A percentile compares a stretch with the other conserved stretches of the same genome.
Evolutionary conservation across 2,888 invertebrate species (phyloP).

Genomic region (Slavum lentiscoides): DNA sequence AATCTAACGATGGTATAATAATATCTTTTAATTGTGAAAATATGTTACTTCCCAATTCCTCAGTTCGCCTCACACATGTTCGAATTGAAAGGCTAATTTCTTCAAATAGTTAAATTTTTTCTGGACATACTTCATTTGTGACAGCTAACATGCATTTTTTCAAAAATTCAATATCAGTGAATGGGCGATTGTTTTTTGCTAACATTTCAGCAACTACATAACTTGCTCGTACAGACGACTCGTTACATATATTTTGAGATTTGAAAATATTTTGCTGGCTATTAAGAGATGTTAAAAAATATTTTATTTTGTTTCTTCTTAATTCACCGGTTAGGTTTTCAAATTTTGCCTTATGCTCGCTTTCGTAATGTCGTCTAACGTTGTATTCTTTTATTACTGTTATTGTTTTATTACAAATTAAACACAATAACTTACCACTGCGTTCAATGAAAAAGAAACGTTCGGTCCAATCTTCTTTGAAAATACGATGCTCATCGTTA

Average conservation of each 20-base stretch:
- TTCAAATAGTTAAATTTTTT: background rate
- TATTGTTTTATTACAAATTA: slow-evolving; percentile 55
- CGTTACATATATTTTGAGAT: slow-evolving; percentile 2
- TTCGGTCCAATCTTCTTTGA: slow-evolving; percentile 33
- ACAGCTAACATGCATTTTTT: too few species aligned
- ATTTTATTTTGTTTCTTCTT: background rate
- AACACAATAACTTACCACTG: slow-evolving; percentile 44
- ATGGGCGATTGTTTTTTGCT: background rate
- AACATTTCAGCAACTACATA: too few species aligned
- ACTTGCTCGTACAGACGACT: slow-evolving; percentile 3
- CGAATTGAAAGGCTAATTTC: background rate
- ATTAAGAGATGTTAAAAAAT: background rate
- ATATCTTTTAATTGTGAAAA: slow-evolving; percentile 16
- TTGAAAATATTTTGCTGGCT: too few species aligned
- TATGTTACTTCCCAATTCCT: background rate
- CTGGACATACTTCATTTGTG: background rate
- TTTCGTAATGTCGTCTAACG: slow-evolving; percentile 55
- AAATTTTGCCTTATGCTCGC: slow-evolving; percentile 51
- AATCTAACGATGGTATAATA: background rate
- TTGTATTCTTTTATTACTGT: slow-evolving; percentile 55
- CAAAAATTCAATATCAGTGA: background rate
- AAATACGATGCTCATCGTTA: slow-evolving; percentile 19
- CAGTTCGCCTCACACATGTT: too few species aligned
- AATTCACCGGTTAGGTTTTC: background rate
- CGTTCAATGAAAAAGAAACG: slow-evolving; percentile 35